These are phyloP conservation scores for Prionchulus punctatus DNA, from an alignment of 2,888 invertebrate species.

Conservation along the genomic window DNA sequence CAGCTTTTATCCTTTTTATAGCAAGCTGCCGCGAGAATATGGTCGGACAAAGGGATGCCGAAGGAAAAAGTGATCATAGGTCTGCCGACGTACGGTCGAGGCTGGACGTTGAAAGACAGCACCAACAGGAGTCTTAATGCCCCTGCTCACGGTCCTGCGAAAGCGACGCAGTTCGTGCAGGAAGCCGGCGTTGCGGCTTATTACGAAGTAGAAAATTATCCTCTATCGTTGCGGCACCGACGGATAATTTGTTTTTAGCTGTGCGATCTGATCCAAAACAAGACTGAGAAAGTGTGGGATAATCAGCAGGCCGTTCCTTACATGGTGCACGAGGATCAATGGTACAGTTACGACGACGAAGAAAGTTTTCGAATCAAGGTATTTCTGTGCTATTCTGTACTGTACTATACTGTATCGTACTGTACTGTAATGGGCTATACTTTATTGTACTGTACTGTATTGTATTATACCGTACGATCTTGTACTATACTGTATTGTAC, in stretches of 20 bases:
- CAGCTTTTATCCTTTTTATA: constrained; percentile 44
- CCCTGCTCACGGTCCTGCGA: constrained; percentile 68
- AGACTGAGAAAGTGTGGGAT: constrained; percentile 62
- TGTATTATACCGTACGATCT: too few species aligned
- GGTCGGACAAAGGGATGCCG: constrained; percentile 35
- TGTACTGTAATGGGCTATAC: too few species aligned
- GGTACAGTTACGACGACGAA: constrained; percentile 7
- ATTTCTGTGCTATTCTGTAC: too few species aligned
- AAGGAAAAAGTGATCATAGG: constrained; percentile 24
- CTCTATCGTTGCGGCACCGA: too few species aligned
- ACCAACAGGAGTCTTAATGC: too few species aligned
- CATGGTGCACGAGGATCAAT: neutral
- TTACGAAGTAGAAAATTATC: constrained; percentile 54
- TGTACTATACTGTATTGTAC: too few species aligned
- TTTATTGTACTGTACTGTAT: too few species aligned
- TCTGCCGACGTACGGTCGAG: constrained; percentile 25
- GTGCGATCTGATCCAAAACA: constrained; percentile 66
- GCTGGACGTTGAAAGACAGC: constrained; percentile 23
- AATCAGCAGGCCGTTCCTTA: neutral
- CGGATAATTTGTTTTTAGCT: constrained; percentile 51
- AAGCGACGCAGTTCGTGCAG: constrained; percentile 75
- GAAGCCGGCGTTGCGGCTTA: constrained; percentile 80
- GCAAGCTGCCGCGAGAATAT: constrained; percentile 64
- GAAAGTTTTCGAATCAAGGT: neutral
- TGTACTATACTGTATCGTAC: too few species aligned